Base-by-base conservation (phyloP, 92 coral and sea anemone species). In the Blastomussa wellsi region DNA sequence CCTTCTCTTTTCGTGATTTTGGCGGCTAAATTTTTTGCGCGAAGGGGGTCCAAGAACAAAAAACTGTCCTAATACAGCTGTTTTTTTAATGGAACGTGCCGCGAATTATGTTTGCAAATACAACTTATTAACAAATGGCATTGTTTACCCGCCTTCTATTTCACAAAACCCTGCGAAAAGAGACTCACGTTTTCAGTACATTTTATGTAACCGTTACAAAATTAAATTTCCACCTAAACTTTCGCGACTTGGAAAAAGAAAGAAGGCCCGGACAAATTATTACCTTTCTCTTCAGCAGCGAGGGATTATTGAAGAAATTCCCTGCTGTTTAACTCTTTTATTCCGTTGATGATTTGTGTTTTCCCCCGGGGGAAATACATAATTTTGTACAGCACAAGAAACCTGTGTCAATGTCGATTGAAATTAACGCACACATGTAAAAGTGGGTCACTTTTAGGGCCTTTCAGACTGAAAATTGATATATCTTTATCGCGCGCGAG, bases 81-180 rank as follows among this genome's bases (percentile, higher is more conserved):
- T 67, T 44, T 44, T 44, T 0, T 44, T 44, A 44, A 44, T 80
- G 26, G 29, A 17, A 13, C 59, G 28, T 36, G 51, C 10, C 24
- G 14, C 20, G 42, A 17, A 39, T 62, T 16, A 77, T 17, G 24
- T 1, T 13, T 2, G 16, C 2, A n/a, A 28, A 16, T n/a, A 53
- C 51, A 68, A 42, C 32, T 47, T 68, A 80, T 80, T 80, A 66
- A 41, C 60, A 5, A 66, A 80, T 44, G 35, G 42, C 26, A 33
- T 19, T 38, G 82, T 76, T 37, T 64, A 31, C 29, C 57, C 57
- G 22, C 36, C 51, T 26, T 32, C 71, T 78, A 47, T 10, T 19
- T 28, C 28, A 24, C 9, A 44, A 24, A 41, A 67, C 42, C 5
- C n/a, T 64, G 31, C 44, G 72, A 17, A 53, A 35, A 29, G 55